Evolutionary conservation across 2,797 vertebrate genomes (phyloP).

Genomic region (Apogon hyalosoma): DNA sequence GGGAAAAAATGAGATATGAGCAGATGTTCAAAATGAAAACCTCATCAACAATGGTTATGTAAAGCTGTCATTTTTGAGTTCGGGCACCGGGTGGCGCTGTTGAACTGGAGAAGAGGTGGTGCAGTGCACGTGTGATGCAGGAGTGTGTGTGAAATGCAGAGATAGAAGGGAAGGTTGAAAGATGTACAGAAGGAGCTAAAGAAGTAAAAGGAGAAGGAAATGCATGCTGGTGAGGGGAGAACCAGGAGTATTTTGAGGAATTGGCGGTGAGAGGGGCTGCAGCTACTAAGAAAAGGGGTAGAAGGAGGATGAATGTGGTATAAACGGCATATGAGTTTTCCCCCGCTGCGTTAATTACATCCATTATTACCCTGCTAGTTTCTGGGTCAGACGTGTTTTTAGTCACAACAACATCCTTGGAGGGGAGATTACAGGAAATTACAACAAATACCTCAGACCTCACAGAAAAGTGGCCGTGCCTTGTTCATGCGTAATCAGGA

Average conservation of each 20-base stretch:
- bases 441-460: slow-evolving; percentile 44
- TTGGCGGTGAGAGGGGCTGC: neutral
- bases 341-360: slow-evolving; percentile 70
- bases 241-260: slow-evolving; percentile 25
- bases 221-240: neutral
- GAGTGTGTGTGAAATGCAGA: slow-evolving; percentile 10
- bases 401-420: slow-evolving; percentile 51
- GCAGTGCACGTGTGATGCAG: neutral
- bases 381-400: slow-evolving; percentile 68
- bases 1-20: slow-evolving; percentile 62
- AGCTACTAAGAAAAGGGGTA: neutral
- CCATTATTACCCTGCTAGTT: slow-evolving; percentile 63
- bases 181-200: slow-evolving; percentile 24
- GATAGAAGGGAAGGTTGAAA: slow-evolving; percentile 28
- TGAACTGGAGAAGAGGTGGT: slow-evolving; percentile 55
- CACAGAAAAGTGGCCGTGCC: slow-evolving; percentile 22
- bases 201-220: slow-evolving; percentile 9
- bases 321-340: slow-evolving; percentile 58
- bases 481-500: slow-evolving; percentile 59
- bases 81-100: slow-evolving; percentile 76
- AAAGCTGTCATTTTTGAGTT: neutral
- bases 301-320: slow-evolving; percentile 37
- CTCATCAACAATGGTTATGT: slow-evolving; percentile 72
- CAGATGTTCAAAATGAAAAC: slow-evolving; percentile 79
- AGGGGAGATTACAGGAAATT: slow-evolving; percentile 61